These are phyloP conservation scores for Formica selysi DNA, from an alignment of 1,140 invertebrate species.

Conservation along the genomic window DNA sequence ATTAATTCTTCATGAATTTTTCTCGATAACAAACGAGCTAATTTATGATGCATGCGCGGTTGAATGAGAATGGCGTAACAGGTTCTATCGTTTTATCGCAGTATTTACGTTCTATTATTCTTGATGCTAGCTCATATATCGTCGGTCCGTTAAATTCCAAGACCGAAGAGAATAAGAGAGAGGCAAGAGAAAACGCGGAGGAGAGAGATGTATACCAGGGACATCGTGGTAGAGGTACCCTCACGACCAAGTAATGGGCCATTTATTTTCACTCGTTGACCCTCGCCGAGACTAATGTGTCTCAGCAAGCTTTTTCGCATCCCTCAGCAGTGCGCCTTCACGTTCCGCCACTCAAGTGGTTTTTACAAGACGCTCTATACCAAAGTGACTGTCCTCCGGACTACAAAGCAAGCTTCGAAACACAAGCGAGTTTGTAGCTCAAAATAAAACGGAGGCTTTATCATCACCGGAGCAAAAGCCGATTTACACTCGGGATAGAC, in stretches of 20 bases:
- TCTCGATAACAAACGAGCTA: constrained; percentile 8
- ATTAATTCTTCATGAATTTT: constrained; percentile 6
- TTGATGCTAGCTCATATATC: constrained; percentile 61
- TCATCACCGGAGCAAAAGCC: constrained; percentile 37
- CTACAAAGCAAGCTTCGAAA: constrained; percentile 52
- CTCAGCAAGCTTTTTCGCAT: constrained; percentile 77
- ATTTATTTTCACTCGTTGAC: constrained; percentile 81
- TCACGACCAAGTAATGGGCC: constrained; percentile 77
- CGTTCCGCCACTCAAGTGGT: constrained; percentile 64
- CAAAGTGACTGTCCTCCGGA: constrained; percentile 21
- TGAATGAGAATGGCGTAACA: constrained; percentile 67
- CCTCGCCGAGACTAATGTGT: constrained; percentile 80
- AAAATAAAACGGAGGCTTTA: constrained; percentile 33
- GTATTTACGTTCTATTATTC: constrained; percentile 76
- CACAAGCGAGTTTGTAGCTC: constrained; percentile 26
- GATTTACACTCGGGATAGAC: constrained; percentile 25
- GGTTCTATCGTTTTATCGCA: constrained; percentile 71
- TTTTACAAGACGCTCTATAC: constrained; percentile 61
- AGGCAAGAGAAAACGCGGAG: neutral
- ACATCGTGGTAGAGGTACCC: constrained; percentile 61
- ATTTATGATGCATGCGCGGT: constrained; percentile 22
- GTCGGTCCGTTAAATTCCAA: constrained; percentile 71
- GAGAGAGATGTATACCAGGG: constrained; percentile 33
- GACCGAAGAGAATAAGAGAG: constrained; percentile 18
- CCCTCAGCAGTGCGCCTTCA: constrained; percentile 63